A percentile compares a stretch with the other conserved stretches of the same genome.
phyloP scores from a whole-genome alignment of 2,888 invertebrate species.

The Acanthoscelides obtectus region DNA sequence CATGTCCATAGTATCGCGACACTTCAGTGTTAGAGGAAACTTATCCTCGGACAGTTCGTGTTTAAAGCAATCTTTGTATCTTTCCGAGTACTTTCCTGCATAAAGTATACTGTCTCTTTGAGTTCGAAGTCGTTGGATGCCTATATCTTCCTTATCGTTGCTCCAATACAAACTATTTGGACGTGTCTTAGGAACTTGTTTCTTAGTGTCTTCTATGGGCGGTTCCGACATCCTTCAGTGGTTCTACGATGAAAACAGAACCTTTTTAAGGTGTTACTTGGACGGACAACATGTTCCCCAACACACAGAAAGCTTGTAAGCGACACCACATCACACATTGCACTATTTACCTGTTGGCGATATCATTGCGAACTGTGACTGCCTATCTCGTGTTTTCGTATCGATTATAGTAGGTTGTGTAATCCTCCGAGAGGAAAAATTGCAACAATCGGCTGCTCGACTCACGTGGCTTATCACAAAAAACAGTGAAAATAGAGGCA shows the following conservation, averaged over 20 bases:
- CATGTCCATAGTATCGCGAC: slow-evolving; percentile 28
- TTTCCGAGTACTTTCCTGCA: slow-evolving; percentile 43
- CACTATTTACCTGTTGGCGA: slow-evolving; percentile 1
- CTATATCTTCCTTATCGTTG: slow-evolving; percentile 23
- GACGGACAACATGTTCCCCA: slow-evolving; percentile 1
- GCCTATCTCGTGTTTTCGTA: neutral
- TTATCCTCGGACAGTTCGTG: slow-evolving; percentile 30
- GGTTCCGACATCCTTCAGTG: slow-evolving; percentile 31
- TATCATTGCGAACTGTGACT: neutral
- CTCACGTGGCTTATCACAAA: slow-evolving; percentile 24
- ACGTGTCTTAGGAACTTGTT: slow-evolving; percentile 16
- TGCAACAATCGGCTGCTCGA: slow-evolving; percentile 7
- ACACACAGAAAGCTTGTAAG: slow-evolving; percentile 9
- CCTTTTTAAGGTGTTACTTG: slow-evolving; percentile 10
- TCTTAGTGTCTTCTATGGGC: slow-evolving; percentile 1
- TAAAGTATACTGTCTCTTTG: slow-evolving; percentile 39
- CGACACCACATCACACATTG: neutral
- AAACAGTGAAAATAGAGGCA: slow-evolving; percentile 11
- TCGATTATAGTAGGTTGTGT: neutral
- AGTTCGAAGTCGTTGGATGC: slow-evolving; percentile 36
- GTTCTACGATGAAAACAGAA: slow-evolving; percentile 27
- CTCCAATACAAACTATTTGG: slow-evolving; percentile 14
- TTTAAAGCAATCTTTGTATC: slow-evolving; percentile 41
- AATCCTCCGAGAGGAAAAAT: slow-evolving; percentile 3
- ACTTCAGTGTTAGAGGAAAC: slow-evolving; percentile 30